Conservation (phyloP, 2,888 invertebrate genomes). For the Cantharis rustica region DNA sequence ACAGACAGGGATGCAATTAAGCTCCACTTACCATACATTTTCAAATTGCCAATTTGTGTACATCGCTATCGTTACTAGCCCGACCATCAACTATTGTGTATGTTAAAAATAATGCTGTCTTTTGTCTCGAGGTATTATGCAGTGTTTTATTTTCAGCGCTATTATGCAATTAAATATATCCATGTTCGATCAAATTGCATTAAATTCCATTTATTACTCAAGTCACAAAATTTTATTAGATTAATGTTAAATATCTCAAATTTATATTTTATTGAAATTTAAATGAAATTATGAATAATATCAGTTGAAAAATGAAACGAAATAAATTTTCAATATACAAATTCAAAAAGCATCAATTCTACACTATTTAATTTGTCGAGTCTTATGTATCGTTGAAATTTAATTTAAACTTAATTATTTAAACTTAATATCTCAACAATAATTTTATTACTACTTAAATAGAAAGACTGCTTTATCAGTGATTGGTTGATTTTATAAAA, state of each 20-base stretch:
- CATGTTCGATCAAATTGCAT: neutral
- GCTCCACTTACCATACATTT: slow-evolving; percentile 35
- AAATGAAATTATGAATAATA: neutral
- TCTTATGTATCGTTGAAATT: no score
- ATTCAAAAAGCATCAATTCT: no score
- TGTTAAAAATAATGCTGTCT: slow-evolving; percentile 26
- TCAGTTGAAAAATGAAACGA: no score
- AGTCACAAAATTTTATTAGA: neutral
- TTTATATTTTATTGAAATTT: neutral
- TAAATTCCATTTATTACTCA: neutral
- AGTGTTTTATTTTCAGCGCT: neutral
- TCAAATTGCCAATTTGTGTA: slow-evolving; percentile 35
- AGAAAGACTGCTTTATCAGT: no score
- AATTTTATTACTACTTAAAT: no score
- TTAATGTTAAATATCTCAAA: neutral
- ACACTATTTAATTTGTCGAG: neutral
- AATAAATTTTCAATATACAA: no score
- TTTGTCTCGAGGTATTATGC: slow-evolving; percentile 13
- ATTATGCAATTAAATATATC: neutral
- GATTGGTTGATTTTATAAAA: no score
- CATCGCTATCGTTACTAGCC: slow-evolving; percentile 32
- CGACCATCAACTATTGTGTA: slow-evolving; percentile 32
- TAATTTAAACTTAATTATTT: no score
- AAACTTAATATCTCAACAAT: no score
- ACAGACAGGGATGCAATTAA: slow-evolving; percentile 35